Percentiles rank a stretch among this genome's conserved stretches.
These are phyloP conservation scores for Drosophila suboccidentalis DNA, from an alignment of 2,888 invertebrate species.

Conservation along the genomic window DNA sequence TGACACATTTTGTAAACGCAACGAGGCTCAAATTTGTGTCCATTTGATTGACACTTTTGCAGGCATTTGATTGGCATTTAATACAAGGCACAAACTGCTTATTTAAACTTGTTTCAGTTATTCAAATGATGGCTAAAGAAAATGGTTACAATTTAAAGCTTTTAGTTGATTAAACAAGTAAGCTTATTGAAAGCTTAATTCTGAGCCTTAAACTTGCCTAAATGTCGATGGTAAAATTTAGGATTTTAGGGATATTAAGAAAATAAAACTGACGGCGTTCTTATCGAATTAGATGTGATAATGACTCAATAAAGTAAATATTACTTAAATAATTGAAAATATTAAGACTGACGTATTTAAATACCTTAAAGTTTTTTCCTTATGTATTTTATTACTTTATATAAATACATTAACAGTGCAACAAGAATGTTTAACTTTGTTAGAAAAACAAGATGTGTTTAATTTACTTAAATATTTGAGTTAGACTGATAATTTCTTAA, in stretches of 20 bases:
- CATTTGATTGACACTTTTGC: slow-evolving; percentile 36
- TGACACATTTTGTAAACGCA: slow-evolving; percentile 4
- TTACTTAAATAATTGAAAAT: no score
- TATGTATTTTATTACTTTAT: no score
- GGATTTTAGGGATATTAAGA: not conserved
- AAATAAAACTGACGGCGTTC: not conserved
- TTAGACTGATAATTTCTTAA: no score
- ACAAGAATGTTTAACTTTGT: no score
- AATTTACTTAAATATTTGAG: no score
- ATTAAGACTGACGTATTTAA: no score
- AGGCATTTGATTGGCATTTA: slow-evolving; percentile 33
- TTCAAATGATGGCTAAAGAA: not conserved
- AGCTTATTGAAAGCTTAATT: not conserved
- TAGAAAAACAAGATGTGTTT: no score
- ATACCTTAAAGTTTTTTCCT: no score
- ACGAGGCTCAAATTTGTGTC: slow-evolving; percentile 5
- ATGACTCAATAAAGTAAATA: no score
- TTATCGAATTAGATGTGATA: no score
- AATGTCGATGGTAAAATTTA: no score
- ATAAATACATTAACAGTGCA: no score
- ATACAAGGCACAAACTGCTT: slow-evolving; percentile 9
- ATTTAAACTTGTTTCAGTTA: not conserved
- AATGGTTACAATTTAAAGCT: slow-evolving; percentile 5
- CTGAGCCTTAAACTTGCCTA: not conserved
- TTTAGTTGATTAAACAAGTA: slow-evolving; percentile 16